Conservation (phyloP, 2,888 invertebrate genomes). For the Acanthosoma haemorrhoidale region DNA sequence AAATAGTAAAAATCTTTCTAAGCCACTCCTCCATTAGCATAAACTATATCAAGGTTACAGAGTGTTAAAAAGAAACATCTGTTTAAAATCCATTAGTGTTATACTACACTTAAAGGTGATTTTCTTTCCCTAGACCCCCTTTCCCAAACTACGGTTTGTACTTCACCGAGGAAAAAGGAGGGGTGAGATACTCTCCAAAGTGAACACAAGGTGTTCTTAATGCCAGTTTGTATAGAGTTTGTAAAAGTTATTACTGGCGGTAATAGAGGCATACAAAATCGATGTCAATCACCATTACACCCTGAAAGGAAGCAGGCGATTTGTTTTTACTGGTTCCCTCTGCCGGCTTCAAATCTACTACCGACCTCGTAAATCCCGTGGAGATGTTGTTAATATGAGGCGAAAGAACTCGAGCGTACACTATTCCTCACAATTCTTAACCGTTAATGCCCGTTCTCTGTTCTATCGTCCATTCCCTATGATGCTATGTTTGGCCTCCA, state of each 20-base stretch:
- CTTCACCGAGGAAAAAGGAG: background rate
- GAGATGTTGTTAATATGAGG: background rate
- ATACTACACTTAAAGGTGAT: too few relatives aligned
- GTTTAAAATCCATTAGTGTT: background rate
- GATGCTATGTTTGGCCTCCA: too few relatives aligned
- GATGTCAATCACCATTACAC: background rate
- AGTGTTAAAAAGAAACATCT: too few relatives aligned
- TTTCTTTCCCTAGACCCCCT: too few relatives aligned
- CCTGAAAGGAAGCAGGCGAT: too few relatives aligned
- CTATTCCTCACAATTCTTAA: too few relatives aligned
- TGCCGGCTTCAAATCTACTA: background rate
- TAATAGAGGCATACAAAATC: background rate
- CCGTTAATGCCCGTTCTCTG: too few relatives aligned
- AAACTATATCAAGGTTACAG: too few relatives aligned
- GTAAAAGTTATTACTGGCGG: background rate
- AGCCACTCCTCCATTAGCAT: too few relatives aligned
- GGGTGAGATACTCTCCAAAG: background rate
- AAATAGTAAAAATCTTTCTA: too few relatives aligned
- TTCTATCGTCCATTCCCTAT: too few relatives aligned
- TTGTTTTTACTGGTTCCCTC: background rate
- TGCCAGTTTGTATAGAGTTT: slow-evolving; percentile 2
- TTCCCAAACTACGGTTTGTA: background rate
- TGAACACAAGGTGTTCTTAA: background rate
- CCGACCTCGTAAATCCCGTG: background rate
- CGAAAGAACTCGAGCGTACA: background rate